Conservation (phyloP, 2,797 vertebrate genomes). For the Spinibarbus caldwelli region DNA sequence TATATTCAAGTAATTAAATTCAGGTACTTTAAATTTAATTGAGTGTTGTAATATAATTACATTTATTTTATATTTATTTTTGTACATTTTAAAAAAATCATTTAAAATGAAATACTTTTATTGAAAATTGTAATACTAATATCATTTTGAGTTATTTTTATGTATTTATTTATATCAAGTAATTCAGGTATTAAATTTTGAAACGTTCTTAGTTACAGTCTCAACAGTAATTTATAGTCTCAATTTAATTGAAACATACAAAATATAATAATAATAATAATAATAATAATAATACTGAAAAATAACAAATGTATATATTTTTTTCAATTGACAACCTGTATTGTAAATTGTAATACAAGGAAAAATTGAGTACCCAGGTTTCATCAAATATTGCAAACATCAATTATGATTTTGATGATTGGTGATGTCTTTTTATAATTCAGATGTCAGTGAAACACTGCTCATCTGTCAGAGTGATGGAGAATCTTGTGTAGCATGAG, state of each 20-base stretch:
- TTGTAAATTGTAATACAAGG: background rate
- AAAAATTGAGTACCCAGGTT: background rate
- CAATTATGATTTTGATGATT: background rate
- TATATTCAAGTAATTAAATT: background rate
- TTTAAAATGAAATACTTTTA: background rate
- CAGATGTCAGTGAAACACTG: too few relatives aligned
- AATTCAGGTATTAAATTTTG: background rate
- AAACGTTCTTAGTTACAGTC: background rate
- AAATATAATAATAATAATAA: background rate
- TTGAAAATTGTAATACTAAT: background rate
- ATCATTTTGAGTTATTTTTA: background rate
- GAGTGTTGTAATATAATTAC: background rate
- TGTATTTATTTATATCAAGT: background rate
- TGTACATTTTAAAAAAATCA: background rate
- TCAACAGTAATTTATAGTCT: background rate
- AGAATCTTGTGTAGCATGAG: background rate
- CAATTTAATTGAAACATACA: background rate
- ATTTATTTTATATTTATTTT: background rate
- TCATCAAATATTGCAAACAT: background rate
- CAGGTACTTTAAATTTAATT: background rate
- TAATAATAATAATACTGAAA: background rate
- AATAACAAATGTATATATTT: background rate
- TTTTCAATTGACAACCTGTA: background rate
- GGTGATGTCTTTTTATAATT: background rate
- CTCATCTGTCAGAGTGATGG: background rate